Evolutionary conservation across 2,113 vertebrate species (phyloP).

Genomic region (Peromyscus polionotus): DNA sequence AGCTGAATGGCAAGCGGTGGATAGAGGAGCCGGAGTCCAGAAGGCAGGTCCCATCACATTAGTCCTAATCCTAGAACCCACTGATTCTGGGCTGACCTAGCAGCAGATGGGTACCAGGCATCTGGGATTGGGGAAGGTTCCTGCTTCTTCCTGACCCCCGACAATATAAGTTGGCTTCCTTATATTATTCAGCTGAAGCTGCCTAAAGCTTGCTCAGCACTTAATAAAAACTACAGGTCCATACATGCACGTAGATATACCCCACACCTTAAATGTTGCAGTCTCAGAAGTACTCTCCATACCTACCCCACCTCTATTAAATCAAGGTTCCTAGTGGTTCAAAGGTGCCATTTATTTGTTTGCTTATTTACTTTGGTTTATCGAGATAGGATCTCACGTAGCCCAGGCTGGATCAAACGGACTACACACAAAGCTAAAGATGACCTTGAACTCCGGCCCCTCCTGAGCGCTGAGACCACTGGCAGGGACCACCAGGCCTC

Average conservation of each 20-base stretch:
- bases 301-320: not conserved
- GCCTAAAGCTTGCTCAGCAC: not conserved
- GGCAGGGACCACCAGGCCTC: too few species aligned
- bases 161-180: not conserved
- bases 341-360: not conserved
- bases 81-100: not conserved
- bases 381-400: not conserved
- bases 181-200: not conserved
- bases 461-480: not conserved
- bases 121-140: too few species aligned
- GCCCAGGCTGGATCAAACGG: not conserved
- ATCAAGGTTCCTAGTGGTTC: slow-evolving; percentile 45
- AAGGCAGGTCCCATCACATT: not conserved
- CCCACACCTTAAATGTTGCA: not conserved
- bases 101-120: not conserved
- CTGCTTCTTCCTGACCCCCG: not conserved
- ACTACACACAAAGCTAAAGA: not conserved
- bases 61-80: not conserved
- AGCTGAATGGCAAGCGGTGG: not conserved
- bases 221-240: not conserved
- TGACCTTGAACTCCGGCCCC: not conserved
- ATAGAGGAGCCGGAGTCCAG: not conserved
- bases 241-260: not conserved
- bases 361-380: not conserved
- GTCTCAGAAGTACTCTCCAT: not conserved